These are phyloP conservation scores for Drosophila sp. DNA, from an alignment of 1,140 invertebrate genomes.

Conservation along the genomic window DNA sequence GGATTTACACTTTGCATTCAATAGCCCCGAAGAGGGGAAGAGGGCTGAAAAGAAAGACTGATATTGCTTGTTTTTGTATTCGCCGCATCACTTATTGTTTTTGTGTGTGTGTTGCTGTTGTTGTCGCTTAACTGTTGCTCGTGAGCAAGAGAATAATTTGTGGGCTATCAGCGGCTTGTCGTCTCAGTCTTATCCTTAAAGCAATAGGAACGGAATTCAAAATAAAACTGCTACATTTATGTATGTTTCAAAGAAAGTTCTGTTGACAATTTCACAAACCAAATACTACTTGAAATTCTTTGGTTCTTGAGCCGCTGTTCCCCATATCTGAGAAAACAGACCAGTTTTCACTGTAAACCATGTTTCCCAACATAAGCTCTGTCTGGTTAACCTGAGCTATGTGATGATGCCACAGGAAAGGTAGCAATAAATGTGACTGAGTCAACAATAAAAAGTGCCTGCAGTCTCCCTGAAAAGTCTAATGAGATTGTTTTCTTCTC, in stretches of 20 bases:
- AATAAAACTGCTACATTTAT: background rate
- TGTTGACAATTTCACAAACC: no score
- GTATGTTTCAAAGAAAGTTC: background rate
- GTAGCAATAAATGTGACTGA: no score
- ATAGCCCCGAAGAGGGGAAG: background rate
- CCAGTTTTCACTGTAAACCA: no score
- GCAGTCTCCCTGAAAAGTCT: no score
- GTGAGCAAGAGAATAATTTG: slow-evolving; percentile 16
- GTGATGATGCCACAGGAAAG: no score
- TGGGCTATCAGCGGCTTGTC: slow-evolving; percentile 18
- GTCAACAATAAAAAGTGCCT: no score
- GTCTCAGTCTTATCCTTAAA: background rate
- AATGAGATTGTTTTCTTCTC: no score
- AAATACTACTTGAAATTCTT: no score
- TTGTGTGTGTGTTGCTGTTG: slow-evolving; percentile 9
- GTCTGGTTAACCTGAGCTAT: no score
- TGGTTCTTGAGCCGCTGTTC: background rate
- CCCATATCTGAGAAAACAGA: background rate
- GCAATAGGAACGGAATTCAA: background rate
- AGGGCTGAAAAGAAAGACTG: background rate
- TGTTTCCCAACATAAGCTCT: no score
- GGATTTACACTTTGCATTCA: slow-evolving; percentile 63
- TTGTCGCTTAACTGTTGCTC: slow-evolving; percentile 37
- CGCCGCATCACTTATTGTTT: background rate
- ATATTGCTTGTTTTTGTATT: slow-evolving; percentile 26